Percentiles rank a stretch among this genome's conserved stretches.
Conservation (phyloP, 2,797 vertebrate genomes). For the Macroramphosus scolopax region DNA sequence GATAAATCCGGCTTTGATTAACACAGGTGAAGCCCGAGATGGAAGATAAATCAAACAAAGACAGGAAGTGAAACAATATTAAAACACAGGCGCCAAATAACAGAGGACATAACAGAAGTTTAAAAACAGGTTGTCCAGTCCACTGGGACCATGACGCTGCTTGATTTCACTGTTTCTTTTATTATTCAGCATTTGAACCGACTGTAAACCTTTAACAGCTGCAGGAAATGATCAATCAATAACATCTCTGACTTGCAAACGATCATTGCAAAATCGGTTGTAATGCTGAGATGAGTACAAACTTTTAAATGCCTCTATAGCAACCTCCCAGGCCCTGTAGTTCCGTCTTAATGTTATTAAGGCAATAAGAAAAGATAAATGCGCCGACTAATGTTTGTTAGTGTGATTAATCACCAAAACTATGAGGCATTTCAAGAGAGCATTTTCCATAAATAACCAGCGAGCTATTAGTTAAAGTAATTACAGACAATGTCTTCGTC, state of each 20-base stretch:
- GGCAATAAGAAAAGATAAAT: constrained; percentile 53
- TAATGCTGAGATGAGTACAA: constrained; percentile 38
- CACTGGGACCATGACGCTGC: no score
- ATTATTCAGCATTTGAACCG: no score
- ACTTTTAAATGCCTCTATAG: constrained; percentile 37
- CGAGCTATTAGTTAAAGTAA: constrained; percentile 60
- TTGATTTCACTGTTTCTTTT: no score
- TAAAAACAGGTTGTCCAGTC: no score
- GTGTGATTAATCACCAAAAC: constrained; percentile 59
- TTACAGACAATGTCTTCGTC: constrained; percentile 36
- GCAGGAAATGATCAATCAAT: constrained; percentile 30
- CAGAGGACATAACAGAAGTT: no score
- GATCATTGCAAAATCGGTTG: constrained; percentile 27
- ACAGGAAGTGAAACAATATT: no score
- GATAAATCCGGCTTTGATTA: no score
- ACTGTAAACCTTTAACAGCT: no score
- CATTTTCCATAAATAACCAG: constrained; percentile 55
- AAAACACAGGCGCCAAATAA: no score
- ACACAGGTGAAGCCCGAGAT: no score
- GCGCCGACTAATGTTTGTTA: constrained; percentile 50
- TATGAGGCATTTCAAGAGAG: constrained; percentile 46
- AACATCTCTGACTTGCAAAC: constrained; percentile 28
- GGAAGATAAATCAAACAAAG: no score
- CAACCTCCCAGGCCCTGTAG: constrained; percentile 49
- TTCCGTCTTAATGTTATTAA: constrained; percentile 60